These are phyloP conservation scores for Meghimatium bilineatum DNA, from an alignment of 2,888 invertebrate genomes.

Conservation along the genomic window DNA sequence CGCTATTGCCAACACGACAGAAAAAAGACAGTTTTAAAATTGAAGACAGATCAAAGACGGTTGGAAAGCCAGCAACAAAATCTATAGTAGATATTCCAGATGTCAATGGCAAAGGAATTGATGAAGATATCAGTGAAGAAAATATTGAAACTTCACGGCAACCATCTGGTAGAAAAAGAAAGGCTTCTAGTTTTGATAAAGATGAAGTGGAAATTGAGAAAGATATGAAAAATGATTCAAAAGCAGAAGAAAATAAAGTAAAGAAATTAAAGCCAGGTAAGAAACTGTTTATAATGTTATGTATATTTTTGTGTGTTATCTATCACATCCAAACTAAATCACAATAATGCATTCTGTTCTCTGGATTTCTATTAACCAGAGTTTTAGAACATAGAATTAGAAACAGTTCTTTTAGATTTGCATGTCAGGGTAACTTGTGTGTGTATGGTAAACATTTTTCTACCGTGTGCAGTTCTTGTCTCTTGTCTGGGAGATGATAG, in stretches of 20 bases:
- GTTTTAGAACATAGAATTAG: too few relatives aligned
- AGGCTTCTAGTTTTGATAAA: constrained; percentile 33
- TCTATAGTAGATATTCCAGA: constrained; percentile 26
- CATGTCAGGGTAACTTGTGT: too few relatives aligned
- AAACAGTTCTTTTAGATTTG: too few relatives aligned
- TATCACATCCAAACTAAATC: too few relatives aligned
- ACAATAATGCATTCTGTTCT: too few relatives aligned
- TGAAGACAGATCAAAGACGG: constrained; percentile 38
- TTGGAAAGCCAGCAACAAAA: constrained; percentile 28
- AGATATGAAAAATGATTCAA: neutral
- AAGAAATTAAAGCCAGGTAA: constrained; percentile 34
- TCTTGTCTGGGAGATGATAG: too few relatives aligned
- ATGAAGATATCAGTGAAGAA: constrained; percentile 60
- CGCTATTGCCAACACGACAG: neutral
- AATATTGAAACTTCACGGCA: constrained; percentile 54
- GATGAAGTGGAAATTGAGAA: constrained; percentile 36
- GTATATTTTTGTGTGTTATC: too few relatives aligned
- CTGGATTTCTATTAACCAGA: too few relatives aligned
- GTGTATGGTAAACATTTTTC: too few relatives aligned
- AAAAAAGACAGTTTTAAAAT: constrained; percentile 35
- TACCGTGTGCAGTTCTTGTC: too few relatives aligned
- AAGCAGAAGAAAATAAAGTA: neutral
- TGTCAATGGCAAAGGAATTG: neutral
- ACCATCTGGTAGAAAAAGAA: constrained; percentile 53
- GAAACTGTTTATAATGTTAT: neutral